Evolutionary conservation across 2,888 invertebrate species (phyloP).

Genomic region (Spilarctia lutea): DNA sequence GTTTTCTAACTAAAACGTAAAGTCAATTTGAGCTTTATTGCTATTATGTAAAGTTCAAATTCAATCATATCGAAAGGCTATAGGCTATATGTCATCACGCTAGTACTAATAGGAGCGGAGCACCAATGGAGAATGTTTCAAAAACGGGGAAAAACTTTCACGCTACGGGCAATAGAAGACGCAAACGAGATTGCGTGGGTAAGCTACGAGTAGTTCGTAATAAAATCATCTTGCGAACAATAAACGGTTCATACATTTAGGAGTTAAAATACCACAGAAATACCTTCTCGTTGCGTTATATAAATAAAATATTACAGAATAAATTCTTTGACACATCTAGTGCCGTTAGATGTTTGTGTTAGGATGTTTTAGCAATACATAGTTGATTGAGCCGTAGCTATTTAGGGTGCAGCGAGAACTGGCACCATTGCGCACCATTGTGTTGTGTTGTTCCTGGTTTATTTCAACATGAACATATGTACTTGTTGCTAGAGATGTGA

Average conservation of each 20-base stretch:
- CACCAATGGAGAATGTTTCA: too few species aligned
- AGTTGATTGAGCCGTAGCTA: constrained; percentile 46
- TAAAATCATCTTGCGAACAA: too few species aligned
- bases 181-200: too few species aligned
- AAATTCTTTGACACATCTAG: constrained; percentile 4
- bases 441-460: constrained; percentile 37
- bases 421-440: constrained; percentile 37
- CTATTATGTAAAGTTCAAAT: too few species aligned
- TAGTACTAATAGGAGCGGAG: too few species aligned
- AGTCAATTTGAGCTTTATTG: too few species aligned
- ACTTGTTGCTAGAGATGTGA: background rate
- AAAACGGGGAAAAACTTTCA: too few species aligned
- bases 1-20: too few species aligned
- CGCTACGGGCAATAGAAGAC: too few species aligned
- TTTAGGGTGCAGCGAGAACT: constrained; percentile 39
- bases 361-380: constrained; percentile 22
- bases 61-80: too few species aligned
- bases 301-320: background rate
- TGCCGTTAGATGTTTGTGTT: background rate
- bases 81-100: too few species aligned
- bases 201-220: too few species aligned
- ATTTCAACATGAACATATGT: constrained; percentile 14
- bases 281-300: background rate
- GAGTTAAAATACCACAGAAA: background rate
- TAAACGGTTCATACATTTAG: background rate